Evolutionary conservation across 2,797 vertebrate species (phyloP), one percentile per base, ranked within the genome.

Genomic region (Hoplostethus atlanticus): DNA sequence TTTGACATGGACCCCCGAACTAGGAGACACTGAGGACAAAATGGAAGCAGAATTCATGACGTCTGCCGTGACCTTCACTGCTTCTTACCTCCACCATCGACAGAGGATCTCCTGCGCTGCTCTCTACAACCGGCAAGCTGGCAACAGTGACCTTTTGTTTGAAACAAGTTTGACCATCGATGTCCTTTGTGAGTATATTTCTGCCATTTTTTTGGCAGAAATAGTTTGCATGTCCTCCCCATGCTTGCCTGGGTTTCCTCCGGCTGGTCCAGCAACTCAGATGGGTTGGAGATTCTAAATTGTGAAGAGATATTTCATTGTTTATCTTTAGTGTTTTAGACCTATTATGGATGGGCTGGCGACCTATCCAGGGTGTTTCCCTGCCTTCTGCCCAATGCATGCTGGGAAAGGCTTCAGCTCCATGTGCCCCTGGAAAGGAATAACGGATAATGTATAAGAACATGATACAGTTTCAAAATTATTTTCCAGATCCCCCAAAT

Each of bases 151-250:
- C 48, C 36, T 88, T 11, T 10, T 57, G 9, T 81, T 73, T 44
- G 62, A 81, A 36, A 77, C 30, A 6, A 59, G 52, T 63, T 7
- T 87, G 71, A 87, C 64, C 12, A 44, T 93, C 1, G 64, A 3
- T 5, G 89, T 94, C 61, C 8, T 84, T 4, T 91, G 92, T 94
- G 73, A 93, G 93, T 89, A 55, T 30, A 11, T 38, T 56, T 59
- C 0, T 21, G 3, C 0, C 13, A 15, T 15, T 46, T 46, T 28
- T 28, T 28, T 21, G n/a, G n/a, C n/a, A n/a, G n/a, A n/a, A n/a
- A n/a, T n/a, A 28, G 28, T 28, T 28, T 28, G 28, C 28, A 28
- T 28, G 28, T 28, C 28, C 28, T 28, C 28, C 28, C 28, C 28
- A 28, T 28, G 28, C 28, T 28, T 28, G 28, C 28, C 28, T 28